These are phyloP conservation scores for Sminthurinus aureus DNA, from an alignment of 2,888 invertebrate species.

Conservation along the genomic window DNA sequence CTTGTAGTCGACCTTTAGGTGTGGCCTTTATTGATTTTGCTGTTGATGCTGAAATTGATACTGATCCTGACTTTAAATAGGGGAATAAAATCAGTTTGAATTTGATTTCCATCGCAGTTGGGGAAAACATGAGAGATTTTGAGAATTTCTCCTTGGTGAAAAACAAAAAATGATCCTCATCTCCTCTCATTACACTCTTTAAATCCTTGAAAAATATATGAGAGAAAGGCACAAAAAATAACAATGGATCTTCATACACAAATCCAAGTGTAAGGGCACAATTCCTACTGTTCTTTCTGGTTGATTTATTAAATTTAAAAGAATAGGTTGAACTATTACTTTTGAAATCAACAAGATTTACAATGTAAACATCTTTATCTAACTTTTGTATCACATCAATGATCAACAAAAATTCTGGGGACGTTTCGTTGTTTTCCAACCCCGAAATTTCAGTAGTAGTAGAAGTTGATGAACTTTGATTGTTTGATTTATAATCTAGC, in stretches of 20 bases:
- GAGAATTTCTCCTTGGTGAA: neutral
- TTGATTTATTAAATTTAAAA: neutral
- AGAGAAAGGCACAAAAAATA: neutral
- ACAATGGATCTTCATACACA: neutral
- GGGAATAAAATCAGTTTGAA: constrained; percentile 21
- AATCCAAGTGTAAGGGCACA: constrained; percentile 1
- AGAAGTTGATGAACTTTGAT: no score
- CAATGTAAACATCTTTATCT: no score
- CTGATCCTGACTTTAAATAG: neutral
- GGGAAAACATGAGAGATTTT: neutral
- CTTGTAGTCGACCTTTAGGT: no score
- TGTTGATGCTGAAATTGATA: no score
- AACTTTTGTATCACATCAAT: no score
- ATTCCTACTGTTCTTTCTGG: neutral
- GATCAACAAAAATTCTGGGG: no score
- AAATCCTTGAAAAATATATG: neutral
- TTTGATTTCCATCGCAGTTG: constrained; percentile 20
- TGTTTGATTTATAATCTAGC: no score
- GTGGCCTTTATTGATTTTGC: no score
- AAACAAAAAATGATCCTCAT: constrained; percentile 29
- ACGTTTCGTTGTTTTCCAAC: no score
- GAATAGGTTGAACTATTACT: no score
- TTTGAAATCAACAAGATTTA: no score
- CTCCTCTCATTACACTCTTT: constrained; percentile 1
- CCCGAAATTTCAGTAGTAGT: no score